Conservation (phyloP, 2,113 vertebrate genomes). For the Phasianus colchicus region DNA sequence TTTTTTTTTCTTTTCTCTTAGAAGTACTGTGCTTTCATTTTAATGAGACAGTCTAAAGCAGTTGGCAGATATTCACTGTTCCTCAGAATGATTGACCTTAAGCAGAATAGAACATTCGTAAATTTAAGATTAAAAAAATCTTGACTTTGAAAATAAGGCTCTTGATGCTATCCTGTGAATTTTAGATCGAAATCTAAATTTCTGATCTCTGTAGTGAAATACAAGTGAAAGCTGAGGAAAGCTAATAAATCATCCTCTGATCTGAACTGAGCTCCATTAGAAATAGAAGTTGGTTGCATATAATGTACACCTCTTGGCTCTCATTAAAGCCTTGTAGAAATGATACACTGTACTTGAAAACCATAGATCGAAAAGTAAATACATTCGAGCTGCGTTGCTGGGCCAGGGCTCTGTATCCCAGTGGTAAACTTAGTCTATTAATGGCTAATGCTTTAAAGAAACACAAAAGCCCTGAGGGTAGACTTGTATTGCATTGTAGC, state of each 20-base stretch:
- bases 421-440: constrained; percentile 66
- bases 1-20: background rate
- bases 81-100: constrained; percentile 14
- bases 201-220: constrained; percentile 15
- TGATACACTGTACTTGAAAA: constrained; percentile 63
- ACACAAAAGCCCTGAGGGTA: constrained; percentile 60
- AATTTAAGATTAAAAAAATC: constrained; percentile 33
- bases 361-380: constrained; percentile 59
- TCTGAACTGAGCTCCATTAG: constrained; percentile 36
- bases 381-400: constrained; percentile 45
- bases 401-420: constrained; percentile 46
- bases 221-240: constrained; percentile 33
- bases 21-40: constrained; percentile 47
- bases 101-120: background rate
- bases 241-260: constrained; percentile 39
- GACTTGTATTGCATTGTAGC: constrained; percentile 46
- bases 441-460: constrained; percentile 74
- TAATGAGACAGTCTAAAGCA: background rate
- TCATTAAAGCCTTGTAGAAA: constrained; percentile 62
- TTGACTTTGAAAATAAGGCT: constrained; percentile 45
- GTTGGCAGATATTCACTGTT: background rate
- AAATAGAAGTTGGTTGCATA: constrained; percentile 45
- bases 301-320: constrained; percentile 50
- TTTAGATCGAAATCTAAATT: constrained; percentile 51
- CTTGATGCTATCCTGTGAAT: constrained; percentile 12